Evolutionary conservation across 2,113 vertebrate species (phyloP).

Genomic region (Scomber colias): DNA sequence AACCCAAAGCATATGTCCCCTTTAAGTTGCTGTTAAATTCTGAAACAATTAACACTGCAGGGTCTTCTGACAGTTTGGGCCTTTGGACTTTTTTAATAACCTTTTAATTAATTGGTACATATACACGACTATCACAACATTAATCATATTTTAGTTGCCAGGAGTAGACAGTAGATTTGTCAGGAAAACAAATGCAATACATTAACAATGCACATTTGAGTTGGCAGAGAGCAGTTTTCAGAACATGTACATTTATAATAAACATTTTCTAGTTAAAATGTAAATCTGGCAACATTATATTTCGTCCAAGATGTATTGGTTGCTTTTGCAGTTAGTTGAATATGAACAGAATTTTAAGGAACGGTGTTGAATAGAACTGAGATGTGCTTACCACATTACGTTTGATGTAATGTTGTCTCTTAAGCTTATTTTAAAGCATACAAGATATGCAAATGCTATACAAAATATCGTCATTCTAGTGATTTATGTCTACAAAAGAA

Average conservation of each 20-base stretch:
- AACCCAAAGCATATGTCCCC: too few species aligned
- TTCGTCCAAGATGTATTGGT: too few species aligned
- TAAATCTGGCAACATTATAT: too few species aligned
- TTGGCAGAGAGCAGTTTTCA: background rate
- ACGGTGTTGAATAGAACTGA: too few species aligned
- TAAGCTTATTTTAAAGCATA: conserved; percentile 26
- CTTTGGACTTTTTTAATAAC: background rate
- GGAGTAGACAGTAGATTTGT: background rate
- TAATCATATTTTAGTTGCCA: background rate
- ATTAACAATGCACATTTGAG: background rate
- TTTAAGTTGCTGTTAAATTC: background rate
- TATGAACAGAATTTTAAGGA: too few species aligned
- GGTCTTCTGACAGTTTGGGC: too few species aligned
- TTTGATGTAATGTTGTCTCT: background rate
- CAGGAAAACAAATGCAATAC: background rate
- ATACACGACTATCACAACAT: background rate
- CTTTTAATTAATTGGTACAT: background rate
- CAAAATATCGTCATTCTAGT: background rate
- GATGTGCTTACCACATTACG: background rate
- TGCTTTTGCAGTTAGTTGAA: too few species aligned
- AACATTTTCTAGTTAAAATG: background rate
- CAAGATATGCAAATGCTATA: background rate
- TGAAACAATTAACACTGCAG: background rate
- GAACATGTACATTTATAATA: background rate
- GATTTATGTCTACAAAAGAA: background rate